phyloP scores from a whole-genome alignment of 2,888 invertebrate species.

The Maniola hyperantus region DNA sequence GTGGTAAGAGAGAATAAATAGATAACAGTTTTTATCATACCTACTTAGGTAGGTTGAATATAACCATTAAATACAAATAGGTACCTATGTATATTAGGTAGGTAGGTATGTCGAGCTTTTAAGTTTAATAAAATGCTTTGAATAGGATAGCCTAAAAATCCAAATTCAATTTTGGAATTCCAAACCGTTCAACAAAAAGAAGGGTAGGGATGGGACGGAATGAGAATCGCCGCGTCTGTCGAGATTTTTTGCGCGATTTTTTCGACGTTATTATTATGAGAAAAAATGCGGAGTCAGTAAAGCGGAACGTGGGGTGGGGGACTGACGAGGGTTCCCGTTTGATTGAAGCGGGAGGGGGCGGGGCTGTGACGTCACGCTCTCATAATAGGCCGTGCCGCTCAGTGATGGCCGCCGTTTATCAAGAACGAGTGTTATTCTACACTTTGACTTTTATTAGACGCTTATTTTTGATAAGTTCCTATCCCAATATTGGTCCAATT shows the following conservation, averaged over 20 bases:
- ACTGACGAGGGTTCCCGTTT: conserved; percentile 81
- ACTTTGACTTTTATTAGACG: conserved; percentile 65
- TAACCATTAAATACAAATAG: too few relatives aligned
- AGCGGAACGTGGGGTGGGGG: conserved; percentile 80
- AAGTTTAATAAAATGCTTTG: not conserved
- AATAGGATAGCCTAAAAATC: conserved; percentile 26
- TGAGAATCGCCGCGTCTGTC: conserved; percentile 71
- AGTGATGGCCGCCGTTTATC: conserved; percentile 82
- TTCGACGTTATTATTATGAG: conserved; percentile 82
- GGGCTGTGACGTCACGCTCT: conserved; percentile 82
- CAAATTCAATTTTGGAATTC: conserved; percentile 67
- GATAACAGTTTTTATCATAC: too few relatives aligned
- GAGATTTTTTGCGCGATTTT: conserved; percentile 81
- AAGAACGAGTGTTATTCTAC: conserved; percentile 69
- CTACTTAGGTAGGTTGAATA: too few relatives aligned
- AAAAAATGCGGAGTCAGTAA: conserved; percentile 82
- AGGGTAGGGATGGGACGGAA: conserved; percentile 76
- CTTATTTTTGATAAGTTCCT: conserved; percentile 31
- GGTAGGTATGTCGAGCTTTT: too few relatives aligned
- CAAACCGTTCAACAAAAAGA: conserved; percentile 57
- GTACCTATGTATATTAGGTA: not conserved
- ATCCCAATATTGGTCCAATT: not conserved
- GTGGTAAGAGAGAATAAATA: too few relatives aligned
- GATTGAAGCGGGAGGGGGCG: conserved; percentile 81
- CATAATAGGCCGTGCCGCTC: conserved; percentile 80